A percentile compares a stretch with the other conserved stretches of the same genome.
phyloP scores from a whole-genome alignment of 2,888 invertebrate species.

The Lamellibrachia columna region DNA sequence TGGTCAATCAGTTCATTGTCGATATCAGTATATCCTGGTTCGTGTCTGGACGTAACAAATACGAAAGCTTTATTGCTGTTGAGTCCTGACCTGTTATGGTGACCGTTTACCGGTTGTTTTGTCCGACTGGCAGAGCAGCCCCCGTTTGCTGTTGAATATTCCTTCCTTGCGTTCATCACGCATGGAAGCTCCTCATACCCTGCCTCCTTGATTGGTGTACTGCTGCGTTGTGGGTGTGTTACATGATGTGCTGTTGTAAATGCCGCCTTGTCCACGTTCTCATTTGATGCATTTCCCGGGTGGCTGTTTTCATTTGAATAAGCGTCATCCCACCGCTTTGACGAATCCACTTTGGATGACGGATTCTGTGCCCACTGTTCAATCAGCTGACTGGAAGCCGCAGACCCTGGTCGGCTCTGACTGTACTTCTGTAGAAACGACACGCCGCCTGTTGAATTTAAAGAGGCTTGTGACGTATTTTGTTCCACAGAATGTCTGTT shows the following conservation, averaged over 20 bases:
- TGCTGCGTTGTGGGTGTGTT: constrained; percentile 3
- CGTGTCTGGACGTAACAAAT: not conserved
- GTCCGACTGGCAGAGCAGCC: not conserved
- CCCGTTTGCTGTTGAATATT: not conserved
- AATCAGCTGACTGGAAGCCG: not conserved
- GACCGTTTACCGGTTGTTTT: not conserved
- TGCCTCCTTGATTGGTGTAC: constrained; percentile 28
- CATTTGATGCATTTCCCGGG: not conserved
- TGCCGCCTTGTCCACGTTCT: not conserved
- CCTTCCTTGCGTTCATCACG: not conserved
- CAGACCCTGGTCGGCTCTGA: not conserved
- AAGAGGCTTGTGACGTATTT: not conserved
- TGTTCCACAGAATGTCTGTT: not conserved
- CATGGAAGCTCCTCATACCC: constrained; percentile 33
- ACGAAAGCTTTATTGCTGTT: not conserved
- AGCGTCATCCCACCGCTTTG: not conserved
- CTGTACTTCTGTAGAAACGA: not conserved
- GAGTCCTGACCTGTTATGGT: not conserved
- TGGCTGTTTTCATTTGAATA: not conserved
- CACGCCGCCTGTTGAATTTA: not conserved
- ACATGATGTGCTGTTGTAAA: not conserved
- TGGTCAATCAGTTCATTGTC: not conserved
- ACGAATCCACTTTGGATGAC: not conserved
- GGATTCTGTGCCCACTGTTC: constrained; percentile 3
- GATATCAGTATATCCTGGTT: not conserved